Evolutionary conservation across 2,113 vertebrate genomes (phyloP).

Genomic region (Sorex araneus): DNA sequence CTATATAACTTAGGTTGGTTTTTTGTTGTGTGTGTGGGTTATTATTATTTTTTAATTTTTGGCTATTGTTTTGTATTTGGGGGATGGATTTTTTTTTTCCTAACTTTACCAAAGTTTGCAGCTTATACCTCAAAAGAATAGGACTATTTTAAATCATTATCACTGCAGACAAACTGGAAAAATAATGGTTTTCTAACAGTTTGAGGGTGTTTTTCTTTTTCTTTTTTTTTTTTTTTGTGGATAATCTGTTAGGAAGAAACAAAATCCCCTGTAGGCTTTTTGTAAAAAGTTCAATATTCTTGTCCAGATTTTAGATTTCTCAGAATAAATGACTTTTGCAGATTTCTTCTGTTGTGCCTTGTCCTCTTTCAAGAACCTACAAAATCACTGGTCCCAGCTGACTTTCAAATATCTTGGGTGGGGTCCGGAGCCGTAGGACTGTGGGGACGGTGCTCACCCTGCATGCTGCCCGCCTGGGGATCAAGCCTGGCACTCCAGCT

Average conservation of each 20-base stretch:
- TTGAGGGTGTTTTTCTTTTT: background rate
- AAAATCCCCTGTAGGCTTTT: conserved; percentile 82
- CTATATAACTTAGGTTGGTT: conserved; percentile 65
- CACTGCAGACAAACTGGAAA: conserved; percentile 87
- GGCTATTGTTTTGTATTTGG: conserved; percentile 36
- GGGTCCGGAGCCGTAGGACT: too few species aligned
- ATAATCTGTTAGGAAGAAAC: conserved; percentile 84
- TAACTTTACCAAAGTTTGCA: conserved; percentile 87
- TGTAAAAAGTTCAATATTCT: conserved; percentile 80
- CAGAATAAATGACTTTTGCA: conserved; percentile 89
- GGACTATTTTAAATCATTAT: conserved; percentile 81
- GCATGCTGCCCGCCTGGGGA: too few species aligned
- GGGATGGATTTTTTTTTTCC: conserved; percentile 65
- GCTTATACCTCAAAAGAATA: conserved; percentile 88
- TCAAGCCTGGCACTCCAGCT: too few species aligned
- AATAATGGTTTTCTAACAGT: conserved; percentile 42
- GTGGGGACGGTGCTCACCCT: too few species aligned
- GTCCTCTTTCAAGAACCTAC: background rate
- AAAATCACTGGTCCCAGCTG: too few species aligned
- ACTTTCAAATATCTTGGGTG: too few species aligned
- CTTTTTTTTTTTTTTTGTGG: conserved; percentile 77
- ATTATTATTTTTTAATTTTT: background rate
- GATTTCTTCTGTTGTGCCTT: conserved; percentile 49
- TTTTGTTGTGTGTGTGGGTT: background rate
- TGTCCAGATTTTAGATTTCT: conserved; percentile 87